Conservation (phyloP, 2,888 invertebrate genomes). For the Melanostoma scalare region DNA sequence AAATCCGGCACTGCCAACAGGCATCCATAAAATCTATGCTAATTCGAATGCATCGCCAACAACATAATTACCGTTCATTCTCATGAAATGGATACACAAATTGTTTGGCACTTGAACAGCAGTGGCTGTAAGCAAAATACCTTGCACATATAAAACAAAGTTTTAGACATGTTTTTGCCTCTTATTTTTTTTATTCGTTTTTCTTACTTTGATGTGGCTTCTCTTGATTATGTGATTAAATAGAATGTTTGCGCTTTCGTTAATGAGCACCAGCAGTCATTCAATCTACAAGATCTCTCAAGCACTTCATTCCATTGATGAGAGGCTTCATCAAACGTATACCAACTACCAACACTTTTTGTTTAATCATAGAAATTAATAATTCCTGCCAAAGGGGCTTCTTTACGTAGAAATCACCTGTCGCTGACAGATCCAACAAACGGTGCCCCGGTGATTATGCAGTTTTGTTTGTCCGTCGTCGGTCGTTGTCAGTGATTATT, state of each 20-base stretch:
- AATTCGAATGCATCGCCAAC: slow-evolving; percentile 41
- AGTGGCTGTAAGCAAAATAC: not conserved
- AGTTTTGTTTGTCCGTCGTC: slow-evolving; percentile 54
- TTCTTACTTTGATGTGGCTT: too few relatives aligned
- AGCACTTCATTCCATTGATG: slow-evolving; percentile 5
- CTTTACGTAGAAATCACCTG: not conserved
- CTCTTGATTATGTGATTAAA: slow-evolving; percentile 49
- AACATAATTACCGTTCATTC: slow-evolving; percentile 60
- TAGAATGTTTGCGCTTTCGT: slow-evolving; percentile 56
- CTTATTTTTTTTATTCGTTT: not conserved
- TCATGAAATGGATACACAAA: slow-evolving; percentile 67
- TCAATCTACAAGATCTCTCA: slow-evolving; percentile 20
- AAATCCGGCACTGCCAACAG: too few relatives aligned
- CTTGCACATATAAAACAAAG: slow-evolving; percentile 28
- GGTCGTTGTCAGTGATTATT: slow-evolving; percentile 51
- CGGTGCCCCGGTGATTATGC: slow-evolving; percentile 61
- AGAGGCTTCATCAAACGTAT: too few relatives aligned
- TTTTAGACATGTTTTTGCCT: not conserved
- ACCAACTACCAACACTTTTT: slow-evolving; percentile 38
- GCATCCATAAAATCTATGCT: slow-evolving; percentile 50
- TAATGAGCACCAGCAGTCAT: slow-evolving; percentile 32
- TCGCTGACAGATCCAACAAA: slow-evolving; percentile 22
- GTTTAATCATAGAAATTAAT: slow-evolving; percentile 68
- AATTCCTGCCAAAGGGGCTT: slow-evolving; percentile 7
- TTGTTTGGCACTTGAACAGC: slow-evolving; percentile 52